Conservation (phyloP, 92 coral and sea anemone species). For the Muricea muricata region DNA sequence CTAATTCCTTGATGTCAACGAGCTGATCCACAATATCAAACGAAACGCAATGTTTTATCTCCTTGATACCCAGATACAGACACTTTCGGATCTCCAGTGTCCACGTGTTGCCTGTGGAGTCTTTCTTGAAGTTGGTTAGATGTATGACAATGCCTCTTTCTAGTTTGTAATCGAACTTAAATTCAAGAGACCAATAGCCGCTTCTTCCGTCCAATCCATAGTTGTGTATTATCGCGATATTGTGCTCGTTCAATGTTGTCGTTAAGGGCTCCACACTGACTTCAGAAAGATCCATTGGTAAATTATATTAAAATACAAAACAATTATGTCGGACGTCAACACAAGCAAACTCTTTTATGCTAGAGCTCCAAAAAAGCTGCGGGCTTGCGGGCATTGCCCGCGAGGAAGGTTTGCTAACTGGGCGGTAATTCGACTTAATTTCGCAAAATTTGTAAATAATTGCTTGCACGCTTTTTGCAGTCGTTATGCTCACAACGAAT, state of each 20-base stretch:
- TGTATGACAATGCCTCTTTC: constrained; percentile 71
- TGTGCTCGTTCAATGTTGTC: constrained; percentile 52
- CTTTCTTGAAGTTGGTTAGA: constrained; percentile 69
- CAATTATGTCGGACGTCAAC: too few species aligned
- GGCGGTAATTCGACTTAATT: too few species aligned
- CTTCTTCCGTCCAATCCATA: constrained; percentile 53
- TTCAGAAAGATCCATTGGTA: constrained; percentile 49
- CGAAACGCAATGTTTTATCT: constrained; percentile 61
- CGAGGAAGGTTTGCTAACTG: too few species aligned
- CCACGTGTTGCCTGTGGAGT: constrained; percentile 46
- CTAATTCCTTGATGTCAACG: constrained; percentile 53
- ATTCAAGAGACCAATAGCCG: constrained; percentile 76
- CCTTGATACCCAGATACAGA: constrained; percentile 59
- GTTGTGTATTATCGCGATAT: constrained; percentile 63
- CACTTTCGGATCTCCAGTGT: constrained; percentile 73
- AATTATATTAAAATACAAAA: too few species aligned
- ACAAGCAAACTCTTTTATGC: too few species aligned
- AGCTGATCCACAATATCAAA: constrained; percentile 74
- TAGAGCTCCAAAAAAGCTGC: too few species aligned
- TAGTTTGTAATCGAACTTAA: constrained; percentile 65
- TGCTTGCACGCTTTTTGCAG: too few species aligned
- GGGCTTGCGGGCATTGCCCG: too few species aligned
- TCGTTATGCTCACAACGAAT: too few species aligned
- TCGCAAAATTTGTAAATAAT: too few species aligned
- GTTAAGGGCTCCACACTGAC: constrained; percentile 27